These are phyloP conservation scores for Sarcophilus harrisii DNA, from an alignment of 2,797 vertebrate species.

Conservation along the genomic window DNA sequence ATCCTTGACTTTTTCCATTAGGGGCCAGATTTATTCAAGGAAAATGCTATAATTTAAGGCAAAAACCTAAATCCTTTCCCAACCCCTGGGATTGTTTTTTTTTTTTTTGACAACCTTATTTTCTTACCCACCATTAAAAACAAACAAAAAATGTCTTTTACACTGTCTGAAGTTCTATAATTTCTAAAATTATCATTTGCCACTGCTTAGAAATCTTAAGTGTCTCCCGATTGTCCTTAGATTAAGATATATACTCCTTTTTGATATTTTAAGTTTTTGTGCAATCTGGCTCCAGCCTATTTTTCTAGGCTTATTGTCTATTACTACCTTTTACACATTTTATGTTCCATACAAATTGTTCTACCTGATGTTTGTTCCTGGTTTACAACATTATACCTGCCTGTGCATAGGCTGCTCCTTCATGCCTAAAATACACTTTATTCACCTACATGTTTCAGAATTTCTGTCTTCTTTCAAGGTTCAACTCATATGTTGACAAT, in stretches of 20 bases:
- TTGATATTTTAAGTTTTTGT: neutral
- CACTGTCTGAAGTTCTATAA: neutral
- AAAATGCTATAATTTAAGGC: neutral
- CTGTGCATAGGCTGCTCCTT: neutral
- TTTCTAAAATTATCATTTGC: neutral
- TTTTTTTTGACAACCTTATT: neutral
- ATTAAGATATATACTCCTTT: neutral
- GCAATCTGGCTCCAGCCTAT: neutral
- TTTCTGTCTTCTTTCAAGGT: neutral
- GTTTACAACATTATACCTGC: neutral
- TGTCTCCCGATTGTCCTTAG: neutral
- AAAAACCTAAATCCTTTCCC: neutral
- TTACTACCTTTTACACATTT: neutral
- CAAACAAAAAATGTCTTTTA: neutral
- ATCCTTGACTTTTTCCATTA: neutral
- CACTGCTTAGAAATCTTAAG: neutral
- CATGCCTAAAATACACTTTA: neutral
- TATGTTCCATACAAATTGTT: neutral
- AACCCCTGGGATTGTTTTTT: neutral
- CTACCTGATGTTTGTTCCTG: neutral
- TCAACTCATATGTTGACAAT: neutral
- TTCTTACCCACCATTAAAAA: neutral
- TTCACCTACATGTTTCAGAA: neutral
- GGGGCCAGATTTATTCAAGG: neutral
- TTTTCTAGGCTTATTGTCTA: neutral